Evolutionary conservation across 1,140 invertebrate species (phyloP).

Genomic region (Diorhabda sublineata): DNA sequence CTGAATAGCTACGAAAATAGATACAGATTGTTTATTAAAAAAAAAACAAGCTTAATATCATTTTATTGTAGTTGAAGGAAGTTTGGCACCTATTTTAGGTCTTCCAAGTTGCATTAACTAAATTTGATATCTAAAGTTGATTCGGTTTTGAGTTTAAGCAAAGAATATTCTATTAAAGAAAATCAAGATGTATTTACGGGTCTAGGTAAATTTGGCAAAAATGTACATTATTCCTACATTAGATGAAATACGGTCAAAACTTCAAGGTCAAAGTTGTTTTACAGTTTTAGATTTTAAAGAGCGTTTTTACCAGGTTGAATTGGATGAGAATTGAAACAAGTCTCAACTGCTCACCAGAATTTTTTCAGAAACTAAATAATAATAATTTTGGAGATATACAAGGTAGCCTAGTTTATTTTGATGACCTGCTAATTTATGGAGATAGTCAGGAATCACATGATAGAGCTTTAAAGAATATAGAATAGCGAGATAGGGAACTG

Average conservation of each 20-base stretch:
- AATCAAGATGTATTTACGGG: slow-evolving; percentile 6
- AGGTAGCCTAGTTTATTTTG: slow-evolving; percentile 34
- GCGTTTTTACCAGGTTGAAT: slow-evolving; percentile 29
- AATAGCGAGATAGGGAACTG: slow-evolving; percentile 24
- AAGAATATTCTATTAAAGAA: slow-evolving; percentile 5
- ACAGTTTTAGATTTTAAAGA: slow-evolving; percentile 30
- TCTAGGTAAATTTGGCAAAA: neutral
- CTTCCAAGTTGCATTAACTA: no score
- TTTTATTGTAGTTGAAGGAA: no score
- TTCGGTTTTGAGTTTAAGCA: neutral
- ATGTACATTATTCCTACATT: no score
- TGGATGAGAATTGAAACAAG: slow-evolving; percentile 30
- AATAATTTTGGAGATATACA: slow-evolving; percentile 28
- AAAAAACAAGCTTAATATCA: no score
- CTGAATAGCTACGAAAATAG: no score
- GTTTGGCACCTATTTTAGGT: no score
- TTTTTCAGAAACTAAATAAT: slow-evolving; percentile 25
- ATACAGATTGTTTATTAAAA: no score
- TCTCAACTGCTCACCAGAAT: slow-evolving; percentile 28
- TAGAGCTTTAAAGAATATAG: slow-evolving; percentile 35
- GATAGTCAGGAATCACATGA: slow-evolving; percentile 32
- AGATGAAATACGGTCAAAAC: no score
- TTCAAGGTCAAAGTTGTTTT: slow-evolving; percentile 24
- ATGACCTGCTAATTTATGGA: slow-evolving; percentile 35
- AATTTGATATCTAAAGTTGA: no score